phyloP scores from a whole-genome alignment of 2,113 vertebrate genomes.

The Gobius niger region DNA sequence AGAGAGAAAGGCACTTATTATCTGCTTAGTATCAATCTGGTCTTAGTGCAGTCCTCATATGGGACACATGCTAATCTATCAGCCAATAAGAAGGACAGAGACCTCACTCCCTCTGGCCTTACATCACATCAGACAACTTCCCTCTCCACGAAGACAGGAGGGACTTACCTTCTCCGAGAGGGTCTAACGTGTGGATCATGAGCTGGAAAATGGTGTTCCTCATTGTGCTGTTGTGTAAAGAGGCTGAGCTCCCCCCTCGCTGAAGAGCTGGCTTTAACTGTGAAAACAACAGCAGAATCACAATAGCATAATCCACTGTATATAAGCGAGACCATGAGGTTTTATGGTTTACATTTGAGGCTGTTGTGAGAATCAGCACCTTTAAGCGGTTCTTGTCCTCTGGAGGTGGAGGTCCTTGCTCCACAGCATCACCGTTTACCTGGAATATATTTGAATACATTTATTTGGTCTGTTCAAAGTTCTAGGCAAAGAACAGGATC shows the following conservation, averaged over 20 bases:
- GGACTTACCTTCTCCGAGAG: constrained; percentile 87
- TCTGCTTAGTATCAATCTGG: constrained; percentile 86
- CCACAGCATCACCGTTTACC: constrained; percentile 64
- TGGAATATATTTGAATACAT: constrained; percentile 54
- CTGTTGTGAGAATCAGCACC: constrained; percentile 69
- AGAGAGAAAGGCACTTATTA: constrained; percentile 78
- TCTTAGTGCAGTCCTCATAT: constrained; percentile 75
- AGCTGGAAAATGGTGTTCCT: constrained; percentile 91
- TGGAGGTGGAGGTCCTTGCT: constrained; percentile 55
- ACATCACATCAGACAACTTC: neutral
- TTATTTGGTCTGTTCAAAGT: constrained; percentile 20
- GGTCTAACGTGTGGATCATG: constrained; percentile 93
- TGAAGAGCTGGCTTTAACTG: constrained; percentile 83
- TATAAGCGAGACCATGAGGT: no score
- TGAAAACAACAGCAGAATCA: constrained; percentile 18
- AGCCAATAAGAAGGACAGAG: constrained; percentile 76
- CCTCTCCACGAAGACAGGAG: no score
- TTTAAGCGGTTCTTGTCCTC: constrained; percentile 81
- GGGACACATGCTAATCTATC: constrained; percentile 82
- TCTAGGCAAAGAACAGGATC: no score
- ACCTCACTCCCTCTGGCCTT: constrained; percentile 27
- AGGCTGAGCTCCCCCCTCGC: constrained; percentile 88
- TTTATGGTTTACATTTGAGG: neutral
- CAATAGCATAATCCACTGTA: neutral
- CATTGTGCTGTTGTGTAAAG: constrained; percentile 93